These are phyloP conservation scores for Agrochola macilenta DNA, from an alignment of 2,888 invertebrate genomes.

Conservation along the genomic window DNA sequence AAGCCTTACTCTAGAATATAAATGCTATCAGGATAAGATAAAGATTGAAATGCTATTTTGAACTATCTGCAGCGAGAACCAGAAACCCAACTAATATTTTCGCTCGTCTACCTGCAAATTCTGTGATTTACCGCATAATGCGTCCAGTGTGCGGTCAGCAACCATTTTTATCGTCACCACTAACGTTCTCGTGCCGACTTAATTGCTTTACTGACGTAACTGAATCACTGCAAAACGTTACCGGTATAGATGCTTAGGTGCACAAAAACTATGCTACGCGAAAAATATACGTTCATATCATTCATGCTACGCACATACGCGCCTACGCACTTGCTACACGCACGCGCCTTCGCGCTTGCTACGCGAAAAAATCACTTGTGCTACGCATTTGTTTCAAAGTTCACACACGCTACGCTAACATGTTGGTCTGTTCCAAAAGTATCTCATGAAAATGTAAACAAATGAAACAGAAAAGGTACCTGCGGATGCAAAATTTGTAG, in stretches of 20 bases:
- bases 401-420: background rate
- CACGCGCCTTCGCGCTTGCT: slow-evolving; percentile 25
- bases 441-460: background rate
- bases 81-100: slow-evolving; percentile 2
- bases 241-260: background rate
- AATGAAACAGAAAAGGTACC: background rate
- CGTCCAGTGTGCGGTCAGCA: slow-evolving; percentile 42
- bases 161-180: slow-evolving; percentile 51
- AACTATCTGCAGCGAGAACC: background rate
- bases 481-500: background rate
- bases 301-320: slow-evolving; percentile 10
- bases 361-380: background rate
- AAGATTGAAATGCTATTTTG: background rate
- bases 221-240: slow-evolving; percentile 34
- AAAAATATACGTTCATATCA: background rate
- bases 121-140: slow-evolving; percentile 44
- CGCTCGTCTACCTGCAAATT: slow-evolving; percentile 17
- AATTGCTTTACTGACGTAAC: slow-evolving; percentile 48
- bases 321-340: slow-evolving; percentile 21
- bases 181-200: slow-evolving; percentile 32
- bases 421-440: background rate
- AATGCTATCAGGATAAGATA: no score
- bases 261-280: background rate
- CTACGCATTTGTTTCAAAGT: background rate
- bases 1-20: background rate